Evolutionary conservation across 2,888 invertebrate species (phyloP).

Genomic region (Ophion ellenae): DNA sequence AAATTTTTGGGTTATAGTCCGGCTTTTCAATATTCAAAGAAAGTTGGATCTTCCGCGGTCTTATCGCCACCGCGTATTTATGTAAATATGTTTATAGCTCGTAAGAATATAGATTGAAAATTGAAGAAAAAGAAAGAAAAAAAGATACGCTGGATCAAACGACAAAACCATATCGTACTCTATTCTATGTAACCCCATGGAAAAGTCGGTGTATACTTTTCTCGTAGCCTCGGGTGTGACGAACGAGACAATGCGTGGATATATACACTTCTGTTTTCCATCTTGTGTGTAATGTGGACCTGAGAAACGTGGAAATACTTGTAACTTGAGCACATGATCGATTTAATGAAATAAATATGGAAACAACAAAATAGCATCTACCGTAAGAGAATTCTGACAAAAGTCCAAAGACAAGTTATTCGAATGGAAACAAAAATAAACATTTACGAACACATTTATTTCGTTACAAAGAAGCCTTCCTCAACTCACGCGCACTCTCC

Average conservation of each 20-base stretch:
- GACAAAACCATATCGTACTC: background rate
- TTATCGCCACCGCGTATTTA: constrained; percentile 18
- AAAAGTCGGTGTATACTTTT: background rate
- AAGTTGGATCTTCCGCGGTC: constrained; percentile 20
- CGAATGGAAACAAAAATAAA: background rate
- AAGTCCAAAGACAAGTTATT: background rate
- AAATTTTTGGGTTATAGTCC: background rate
- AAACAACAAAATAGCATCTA: constrained; percentile 65
- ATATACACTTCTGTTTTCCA: background rate
- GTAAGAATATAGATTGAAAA: constrained; percentile 15
- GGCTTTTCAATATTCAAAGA: constrained; percentile 8
- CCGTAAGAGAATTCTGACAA: constrained; percentile 34
- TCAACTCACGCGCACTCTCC: background rate
- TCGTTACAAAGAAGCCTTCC: background rate
- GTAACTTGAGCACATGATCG: constrained; percentile 57
- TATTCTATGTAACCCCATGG: constrained; percentile 11
- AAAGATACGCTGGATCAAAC: constrained; percentile 10
- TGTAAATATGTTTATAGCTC: constrained; percentile 50
- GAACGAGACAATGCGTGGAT: background rate
- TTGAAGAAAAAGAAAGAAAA: background rate
- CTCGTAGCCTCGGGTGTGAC: too few relatives aligned
- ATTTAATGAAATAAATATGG: constrained; percentile 48
- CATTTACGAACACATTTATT: background rate
- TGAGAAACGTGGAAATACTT: constrained; percentile 19
- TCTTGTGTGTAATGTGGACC: background rate